Percentiles rank a stretch among this genome's conserved stretches.
These are phyloP conservation scores for Leptocoma aspasia DNA, from an alignment of 2,113 vertebrate genomes.

Conservation along the genomic window DNA sequence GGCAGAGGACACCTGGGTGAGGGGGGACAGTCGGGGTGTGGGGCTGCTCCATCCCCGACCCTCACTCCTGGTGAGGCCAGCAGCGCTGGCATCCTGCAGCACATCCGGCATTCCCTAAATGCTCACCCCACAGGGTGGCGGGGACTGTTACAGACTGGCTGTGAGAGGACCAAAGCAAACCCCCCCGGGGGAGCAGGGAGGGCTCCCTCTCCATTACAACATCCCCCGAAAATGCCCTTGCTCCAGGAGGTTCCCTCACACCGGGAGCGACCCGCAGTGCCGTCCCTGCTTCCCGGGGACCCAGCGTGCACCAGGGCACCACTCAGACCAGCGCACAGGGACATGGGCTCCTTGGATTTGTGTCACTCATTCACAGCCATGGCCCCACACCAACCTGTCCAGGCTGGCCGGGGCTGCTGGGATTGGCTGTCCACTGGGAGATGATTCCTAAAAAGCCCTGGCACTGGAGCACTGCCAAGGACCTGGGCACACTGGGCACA, in stretches of 20 bases:
- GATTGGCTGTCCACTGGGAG: accelerated
- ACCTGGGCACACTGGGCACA: accelerated
- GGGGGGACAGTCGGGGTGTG: accelerated
- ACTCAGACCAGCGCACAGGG: accelerated
- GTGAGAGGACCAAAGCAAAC: conserved; percentile 44
- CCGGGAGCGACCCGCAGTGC: conserved; percentile 65
- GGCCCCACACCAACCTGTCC: accelerated
- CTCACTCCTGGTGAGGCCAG: conserved; percentile 67
- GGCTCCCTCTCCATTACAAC: conserved; percentile 75
- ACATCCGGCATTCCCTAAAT: conserved; percentile 67
- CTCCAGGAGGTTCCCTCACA: conserved; percentile 68
- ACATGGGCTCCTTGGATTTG: background rate
- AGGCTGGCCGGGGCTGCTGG: accelerated
- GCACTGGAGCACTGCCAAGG: background rate
- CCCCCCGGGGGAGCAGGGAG: conserved; percentile 67
- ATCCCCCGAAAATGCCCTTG: conserved; percentile 73
- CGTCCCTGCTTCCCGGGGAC: accelerated
- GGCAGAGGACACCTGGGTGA: accelerated
- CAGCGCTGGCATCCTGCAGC: conserved; percentile 69
- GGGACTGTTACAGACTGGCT: background rate
- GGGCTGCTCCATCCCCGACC: background rate
- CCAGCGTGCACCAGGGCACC: accelerated
- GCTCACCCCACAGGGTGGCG: conserved; percentile 46
- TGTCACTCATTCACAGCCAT: accelerated
- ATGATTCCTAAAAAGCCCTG: no score